phyloP scores from a whole-genome alignment of 2,888 invertebrate species.

The Agriopis leucophaearia region DNA sequence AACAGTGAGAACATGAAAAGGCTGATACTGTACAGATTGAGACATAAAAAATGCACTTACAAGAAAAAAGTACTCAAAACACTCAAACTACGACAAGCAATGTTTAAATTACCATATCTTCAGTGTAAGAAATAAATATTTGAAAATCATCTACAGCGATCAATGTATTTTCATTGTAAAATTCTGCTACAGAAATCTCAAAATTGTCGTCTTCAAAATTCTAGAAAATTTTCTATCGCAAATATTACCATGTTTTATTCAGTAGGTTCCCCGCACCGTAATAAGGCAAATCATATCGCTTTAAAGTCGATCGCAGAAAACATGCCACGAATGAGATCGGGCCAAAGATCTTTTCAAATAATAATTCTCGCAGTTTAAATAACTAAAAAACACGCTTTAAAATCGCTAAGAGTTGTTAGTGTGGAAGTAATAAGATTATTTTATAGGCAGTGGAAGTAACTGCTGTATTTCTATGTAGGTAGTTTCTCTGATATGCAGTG shows the following conservation, averaged over 20 bases:
- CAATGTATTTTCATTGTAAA: neutral
- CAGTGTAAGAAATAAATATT: neutral
- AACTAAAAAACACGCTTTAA: too few species aligned
- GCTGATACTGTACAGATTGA: too few species aligned
- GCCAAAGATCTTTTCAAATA: neutral
- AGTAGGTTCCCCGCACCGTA: conserved; percentile 21
- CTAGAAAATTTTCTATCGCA: conserved; percentile 6
- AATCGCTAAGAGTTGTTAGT: too few species aligned
- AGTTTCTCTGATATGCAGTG: too few species aligned
- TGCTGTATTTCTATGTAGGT: too few species aligned
- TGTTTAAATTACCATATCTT: neutral
- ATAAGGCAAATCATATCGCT: conserved; percentile 32
- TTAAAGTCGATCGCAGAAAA: conserved; percentile 29
- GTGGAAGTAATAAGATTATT: too few species aligned
- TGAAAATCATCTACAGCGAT: neutral
- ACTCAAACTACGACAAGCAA: too few species aligned
- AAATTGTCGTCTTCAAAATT: neutral
- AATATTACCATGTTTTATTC: conserved; percentile 33
- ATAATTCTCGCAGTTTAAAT: too few species aligned
- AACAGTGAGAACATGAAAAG: too few species aligned
- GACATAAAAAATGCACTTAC: too few species aligned
- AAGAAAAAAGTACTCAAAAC: too few species aligned
- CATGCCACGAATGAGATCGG: conserved; percentile 14
- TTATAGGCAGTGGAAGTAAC: too few species aligned
- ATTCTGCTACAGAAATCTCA: neutral